These are phyloP conservation scores for Lonchura striata DNA, from an alignment of 2,113 vertebrate species.

Conservation along the genomic window DNA sequence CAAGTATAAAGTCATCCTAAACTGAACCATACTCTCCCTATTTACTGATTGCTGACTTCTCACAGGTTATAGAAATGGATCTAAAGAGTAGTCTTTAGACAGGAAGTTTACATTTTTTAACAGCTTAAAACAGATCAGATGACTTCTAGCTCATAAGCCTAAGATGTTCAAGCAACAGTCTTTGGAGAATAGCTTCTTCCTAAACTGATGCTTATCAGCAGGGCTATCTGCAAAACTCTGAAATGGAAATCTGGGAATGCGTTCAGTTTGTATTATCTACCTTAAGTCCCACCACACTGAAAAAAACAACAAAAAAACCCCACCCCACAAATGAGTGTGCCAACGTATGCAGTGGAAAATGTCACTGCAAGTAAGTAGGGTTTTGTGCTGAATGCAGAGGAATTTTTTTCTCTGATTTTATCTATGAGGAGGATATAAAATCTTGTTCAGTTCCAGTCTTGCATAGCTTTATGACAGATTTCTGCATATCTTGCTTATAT, in stretches of 20 bases:
- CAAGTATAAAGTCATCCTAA: not conserved
- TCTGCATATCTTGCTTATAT: not conserved
- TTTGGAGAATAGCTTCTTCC: not conserved
- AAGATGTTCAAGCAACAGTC: not conserved
- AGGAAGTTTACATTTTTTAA: not conserved
- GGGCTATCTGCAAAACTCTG: not conserved
- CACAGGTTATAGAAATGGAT: not conserved
- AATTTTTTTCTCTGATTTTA: not conserved
- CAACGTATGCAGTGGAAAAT: not conserved
- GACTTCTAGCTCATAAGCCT: not conserved
- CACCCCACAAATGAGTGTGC: accelerated
- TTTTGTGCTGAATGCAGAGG: not conserved
- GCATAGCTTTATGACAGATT: not conserved
- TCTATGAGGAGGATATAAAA: not conserved
- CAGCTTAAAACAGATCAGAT: not conserved
- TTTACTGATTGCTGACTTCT: not conserved
- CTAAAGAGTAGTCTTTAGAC: not conserved
- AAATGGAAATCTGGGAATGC: not conserved
- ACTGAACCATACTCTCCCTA: not conserved
- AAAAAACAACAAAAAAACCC: not conserved
- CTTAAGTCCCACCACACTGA: not conserved
- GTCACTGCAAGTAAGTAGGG: not conserved
- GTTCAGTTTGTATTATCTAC: not conserved
- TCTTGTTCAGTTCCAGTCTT: not conserved
- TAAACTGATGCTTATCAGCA: not conserved